Base-by-base conservation (phyloP, 2,113 vertebrate species). In the Brachyistius frenatus region DNA sequence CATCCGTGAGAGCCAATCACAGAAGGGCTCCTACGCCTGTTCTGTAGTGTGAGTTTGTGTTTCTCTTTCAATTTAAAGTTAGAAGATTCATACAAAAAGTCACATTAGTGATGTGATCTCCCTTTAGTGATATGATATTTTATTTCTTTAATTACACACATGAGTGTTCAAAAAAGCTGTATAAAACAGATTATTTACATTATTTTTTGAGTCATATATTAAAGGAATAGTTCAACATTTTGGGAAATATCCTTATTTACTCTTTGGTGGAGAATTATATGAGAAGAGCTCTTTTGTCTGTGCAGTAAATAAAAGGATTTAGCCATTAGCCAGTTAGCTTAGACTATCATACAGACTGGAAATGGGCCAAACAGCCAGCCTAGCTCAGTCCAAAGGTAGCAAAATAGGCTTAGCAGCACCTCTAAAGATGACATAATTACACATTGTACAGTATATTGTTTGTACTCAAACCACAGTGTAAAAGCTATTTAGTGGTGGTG, bases 1-100 rank as follows among this genome's bases (percentile, higher is more conserved):
- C 31, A 97, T 99, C 81, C 95, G 98, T 54, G 98, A 99, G 81
- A 99, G 98, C 94, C 99, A 98, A 86, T 98, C 93, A 16, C 93
- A 99, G 85, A 95, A 96, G 76, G 98, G 98, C 88, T 99, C 97
- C 85, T 99, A 97, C 0, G 98, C 98, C 89, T 99, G 98, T 89
- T 99, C 97, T 15, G 98, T 99, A 5, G 96, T 99, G 98, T 99
- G 94, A 0, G 98, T 98, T 91, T 85, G 39, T 4, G 3, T 62
- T 70, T n/a, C 16, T 50, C 13, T 11, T 44, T 44, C 13, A 44
- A 44, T 7, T 7, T 8, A 10, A 41, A 41, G 23, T 23, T 23
- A 41, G 10, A 41, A 41, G 2, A 41, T 10, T 10, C 39, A 41
- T 7, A 7, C 7, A 13, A 16, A 16, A 49, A 49, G 47, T 49